Conservation (phyloP, 2,797 vertebrate species). For the Myotis vivesi region DNA sequence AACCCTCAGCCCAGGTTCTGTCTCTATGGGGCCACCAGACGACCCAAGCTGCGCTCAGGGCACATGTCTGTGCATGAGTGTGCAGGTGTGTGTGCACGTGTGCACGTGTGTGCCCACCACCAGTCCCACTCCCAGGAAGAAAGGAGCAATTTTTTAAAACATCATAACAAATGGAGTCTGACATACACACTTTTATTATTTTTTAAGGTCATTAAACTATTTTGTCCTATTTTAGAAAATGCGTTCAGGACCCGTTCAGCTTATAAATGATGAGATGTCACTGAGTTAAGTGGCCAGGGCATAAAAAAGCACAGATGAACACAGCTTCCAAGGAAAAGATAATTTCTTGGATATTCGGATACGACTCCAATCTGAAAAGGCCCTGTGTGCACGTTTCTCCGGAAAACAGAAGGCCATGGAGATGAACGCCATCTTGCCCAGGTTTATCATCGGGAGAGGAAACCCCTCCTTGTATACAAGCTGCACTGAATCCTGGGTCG, state of each 20-base stretch:
- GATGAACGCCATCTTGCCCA: background rate
- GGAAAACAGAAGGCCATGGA: background rate
- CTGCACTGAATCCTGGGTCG: background rate
- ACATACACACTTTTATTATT: slow-evolving; percentile 61
- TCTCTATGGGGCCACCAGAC: background rate
- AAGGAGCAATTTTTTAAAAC: slow-evolving; percentile 63
- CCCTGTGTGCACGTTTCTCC: background rate
- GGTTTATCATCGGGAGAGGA: background rate
- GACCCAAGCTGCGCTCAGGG: background rate
- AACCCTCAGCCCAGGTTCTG: too few species aligned
- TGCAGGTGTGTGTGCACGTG: background rate
- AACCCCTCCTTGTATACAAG: background rate
- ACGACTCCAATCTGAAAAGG: background rate
- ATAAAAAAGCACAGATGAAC: slow-evolving; percentile 69
- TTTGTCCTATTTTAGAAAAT: slow-evolving; percentile 73
- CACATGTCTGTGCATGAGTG: too few species aligned
- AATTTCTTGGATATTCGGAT: slow-evolving; percentile 71
- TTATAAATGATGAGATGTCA: slow-evolving; percentile 53
- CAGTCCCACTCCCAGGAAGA: slow-evolving; percentile 49
- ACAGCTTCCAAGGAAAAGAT: slow-evolving; percentile 71
- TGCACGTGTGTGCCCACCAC: slow-evolving; percentile 1
- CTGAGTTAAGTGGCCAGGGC: slow-evolving; percentile 75
- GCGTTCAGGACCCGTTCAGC: slow-evolving; percentile 69
- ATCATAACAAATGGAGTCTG: slow-evolving; percentile 72
- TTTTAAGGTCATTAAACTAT: slow-evolving; percentile 71